Evolutionary conservation across 2,797 vertebrate species (phyloP).

Genomic region (Takifugu rubripes): DNA sequence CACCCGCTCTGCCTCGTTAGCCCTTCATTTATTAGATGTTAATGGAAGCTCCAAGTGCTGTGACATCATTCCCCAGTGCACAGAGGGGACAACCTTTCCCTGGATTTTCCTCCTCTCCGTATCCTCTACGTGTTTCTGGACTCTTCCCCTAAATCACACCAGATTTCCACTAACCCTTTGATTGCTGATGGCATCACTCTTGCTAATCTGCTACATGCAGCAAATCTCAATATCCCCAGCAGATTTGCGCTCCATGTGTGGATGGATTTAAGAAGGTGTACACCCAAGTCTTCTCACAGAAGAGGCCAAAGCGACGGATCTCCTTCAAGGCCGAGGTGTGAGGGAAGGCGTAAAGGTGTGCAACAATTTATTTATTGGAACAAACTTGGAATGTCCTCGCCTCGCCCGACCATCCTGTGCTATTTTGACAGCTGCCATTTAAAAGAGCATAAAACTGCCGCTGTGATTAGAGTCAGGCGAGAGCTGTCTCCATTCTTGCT

Average conservation of each 20-base stretch:
- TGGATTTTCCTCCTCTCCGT: constrained; percentile 16
- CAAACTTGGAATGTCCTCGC: constrained; percentile 39
- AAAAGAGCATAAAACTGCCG: constrained; percentile 62
- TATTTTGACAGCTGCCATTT: constrained; percentile 78
- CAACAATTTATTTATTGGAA: constrained; percentile 50
- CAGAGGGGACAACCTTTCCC: constrained; percentile 59
- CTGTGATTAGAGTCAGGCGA: constrained; percentile 66
- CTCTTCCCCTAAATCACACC: constrained; percentile 31
- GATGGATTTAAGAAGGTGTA: constrained; percentile 19
- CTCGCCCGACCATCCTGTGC: constrained; percentile 39
- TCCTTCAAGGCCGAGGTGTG: constrained; percentile 49
- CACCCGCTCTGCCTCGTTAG: constrained; percentile 75
- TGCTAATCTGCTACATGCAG: neutral
- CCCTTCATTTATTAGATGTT: constrained; percentile 80
- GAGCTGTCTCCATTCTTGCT: constrained; percentile 59
- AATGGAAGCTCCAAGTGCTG: constrained; percentile 77
- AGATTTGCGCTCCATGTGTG: neutral
- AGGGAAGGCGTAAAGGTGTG: constrained; percentile 36
- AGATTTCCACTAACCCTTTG: constrained; percentile 30
- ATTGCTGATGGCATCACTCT: constrained; percentile 21
- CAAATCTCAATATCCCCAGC: neutral
- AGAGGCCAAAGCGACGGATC: constrained; percentile 30
- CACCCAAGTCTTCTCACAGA: constrained; percentile 12
- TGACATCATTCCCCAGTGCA: constrained; percentile 75
- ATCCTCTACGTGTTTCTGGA: neutral